Conservation (phyloP, 2,888 invertebrate species). For the Agrotis puta region DNA sequence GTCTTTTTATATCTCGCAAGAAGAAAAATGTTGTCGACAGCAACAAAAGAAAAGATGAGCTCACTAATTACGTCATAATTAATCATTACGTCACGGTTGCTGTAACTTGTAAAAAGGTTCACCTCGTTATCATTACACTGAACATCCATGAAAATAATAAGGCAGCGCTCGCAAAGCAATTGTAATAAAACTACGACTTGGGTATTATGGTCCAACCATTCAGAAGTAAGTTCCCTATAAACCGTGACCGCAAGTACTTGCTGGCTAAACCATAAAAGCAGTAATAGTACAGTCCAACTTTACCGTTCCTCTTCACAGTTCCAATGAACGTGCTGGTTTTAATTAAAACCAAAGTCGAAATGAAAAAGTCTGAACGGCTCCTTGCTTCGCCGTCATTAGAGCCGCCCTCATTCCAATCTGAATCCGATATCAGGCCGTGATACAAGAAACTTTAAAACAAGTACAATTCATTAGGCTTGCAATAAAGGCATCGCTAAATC, state of each 20-base stretch:
- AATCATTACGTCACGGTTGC: neutral
- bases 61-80: neutral
- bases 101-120: neutral
- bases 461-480: constrained; percentile 83
- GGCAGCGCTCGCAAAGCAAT: constrained; percentile 23
- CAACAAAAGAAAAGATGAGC: neutral
- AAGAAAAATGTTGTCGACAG: constrained; percentile 1
- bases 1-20: constrained; percentile 9
- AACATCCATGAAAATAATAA: constrained; percentile 32
- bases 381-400: constrained; percentile 80
- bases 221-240: constrained; percentile 54
- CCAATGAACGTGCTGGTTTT: constrained; percentile 77
- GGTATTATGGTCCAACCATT: constrained; percentile 48
- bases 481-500: constrained; percentile 80
- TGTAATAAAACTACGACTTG: constrained; percentile 39
- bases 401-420: constrained; percentile 73
- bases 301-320: constrained; percentile 68
- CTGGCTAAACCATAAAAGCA: constrained; percentile 59
- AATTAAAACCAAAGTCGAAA: constrained; percentile 82
- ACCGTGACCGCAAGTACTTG: constrained; percentile 58
- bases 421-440: constrained; percentile 77
- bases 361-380: constrained; percentile 76
- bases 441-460: constrained; percentile 84
- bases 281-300: constrained; percentile 65
- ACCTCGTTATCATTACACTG: neutral